phyloP scores from a whole-genome alignment of 2,113 vertebrate species.

The Cryptoleucopteryx plumbea region DNA sequence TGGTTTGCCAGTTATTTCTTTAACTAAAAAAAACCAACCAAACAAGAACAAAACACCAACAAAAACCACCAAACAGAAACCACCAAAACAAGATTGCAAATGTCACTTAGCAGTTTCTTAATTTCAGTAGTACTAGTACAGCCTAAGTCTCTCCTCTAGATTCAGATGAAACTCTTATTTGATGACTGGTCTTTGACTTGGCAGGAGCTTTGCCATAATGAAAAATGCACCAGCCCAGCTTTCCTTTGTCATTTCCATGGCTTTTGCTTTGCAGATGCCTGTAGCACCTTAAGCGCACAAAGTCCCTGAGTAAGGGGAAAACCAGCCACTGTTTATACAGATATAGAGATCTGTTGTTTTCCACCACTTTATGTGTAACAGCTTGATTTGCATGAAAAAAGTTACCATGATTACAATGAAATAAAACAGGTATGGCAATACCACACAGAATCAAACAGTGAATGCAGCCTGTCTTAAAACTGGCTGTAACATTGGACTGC shows the following conservation, averaged over 20 bases:
- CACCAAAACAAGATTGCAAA: background rate
- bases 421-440: background rate
- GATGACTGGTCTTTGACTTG: background rate
- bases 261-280: background rate
- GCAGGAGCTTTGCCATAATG: background rate
- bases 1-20: background rate
- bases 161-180: background rate
- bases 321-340: background rate
- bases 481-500: background rate
- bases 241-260: background rate
- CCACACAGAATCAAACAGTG: background rate
- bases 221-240: background rate
- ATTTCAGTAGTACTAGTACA: background rate
- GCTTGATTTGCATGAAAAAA: accelerated
- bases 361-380: background rate
- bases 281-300: background rate
- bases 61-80: background rate
- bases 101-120: background rate
- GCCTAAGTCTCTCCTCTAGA: background rate
- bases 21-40: background rate
- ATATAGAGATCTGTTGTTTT: background rate
- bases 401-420: background rate
- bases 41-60: too few relatives aligned
- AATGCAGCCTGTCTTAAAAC: background rate
- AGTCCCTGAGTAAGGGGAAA: background rate